Base-by-base conservation (phyloP, 2,888 invertebrate species). In the Tryphoninae sp. region DNA sequence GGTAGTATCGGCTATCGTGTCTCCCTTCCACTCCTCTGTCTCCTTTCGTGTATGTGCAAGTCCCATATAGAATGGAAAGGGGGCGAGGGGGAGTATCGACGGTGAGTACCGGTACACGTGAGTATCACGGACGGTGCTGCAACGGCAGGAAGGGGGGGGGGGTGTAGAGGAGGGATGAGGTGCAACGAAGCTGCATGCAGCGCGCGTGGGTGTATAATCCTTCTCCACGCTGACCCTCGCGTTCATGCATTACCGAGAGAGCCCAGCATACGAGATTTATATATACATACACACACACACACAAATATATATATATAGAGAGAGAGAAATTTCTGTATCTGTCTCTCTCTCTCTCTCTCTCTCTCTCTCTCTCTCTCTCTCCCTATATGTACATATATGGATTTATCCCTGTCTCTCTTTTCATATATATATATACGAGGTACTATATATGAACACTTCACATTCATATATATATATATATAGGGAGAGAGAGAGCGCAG, bases 181-280 rank as follows among this genome's bases (percentile, higher is more conserved):
- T 40, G 42, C 76, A 68, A 23, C 51, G 26, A 71, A 16, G 49
- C 59, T 62, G 26, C 59, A 13, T 61, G 61, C 61, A 19, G 16
- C 64, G 59, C 58, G 77, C 73, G 79, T 79, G 73, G 82, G 79
- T 73, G 76, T 64, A 73, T 79, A 65, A 77, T 80, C 75, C 79
- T 73, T 77, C 51, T 71, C 51, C 69, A 71, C 40, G 33, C 62
- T 72, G 65, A 71, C 74, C 71, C 59, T 40, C n/a, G 40, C 58
- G 69, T 73, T 64, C 45, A 58, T 71, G 73, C 69, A 74, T 62
- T 69, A 65, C 23, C 69, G 49, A 22, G 81, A 58, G 51, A 45
- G 16, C 19, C 19, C 55, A n/a, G 55, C 19, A 55, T 55, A 8
- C 16, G n/a, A 55, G n/a, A 19, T 55, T 8, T 8, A n/a, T 13